A percentile compares a stretch with the other conserved stretches of the same genome.
Evolutionary conservation across 2,113 vertebrate species (phyloP).

Genomic region (Geococcyx californianus): DNA sequence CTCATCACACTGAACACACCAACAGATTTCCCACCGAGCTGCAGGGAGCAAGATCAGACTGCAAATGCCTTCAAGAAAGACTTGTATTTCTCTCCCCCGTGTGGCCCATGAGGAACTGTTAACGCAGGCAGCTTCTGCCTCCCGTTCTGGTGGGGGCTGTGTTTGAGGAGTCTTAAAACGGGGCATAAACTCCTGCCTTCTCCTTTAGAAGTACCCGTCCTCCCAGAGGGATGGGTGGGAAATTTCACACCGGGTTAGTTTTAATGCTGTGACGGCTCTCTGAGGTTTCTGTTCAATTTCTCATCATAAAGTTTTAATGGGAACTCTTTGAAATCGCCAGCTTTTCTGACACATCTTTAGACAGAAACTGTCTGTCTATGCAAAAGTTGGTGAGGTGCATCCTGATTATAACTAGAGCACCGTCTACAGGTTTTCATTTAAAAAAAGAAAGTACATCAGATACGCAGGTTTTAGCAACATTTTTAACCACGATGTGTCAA

Average conservation of each 20-base stretch:
- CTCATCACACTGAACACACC: fast-evolving
- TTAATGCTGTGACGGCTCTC: slow-evolving; percentile 53
- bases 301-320: slow-evolving; percentile 64
- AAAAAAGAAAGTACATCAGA: slow-evolving; percentile 21
- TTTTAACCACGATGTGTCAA: slow-evolving; percentile 12
- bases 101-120: background rate
- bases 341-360: slow-evolving; percentile 8
- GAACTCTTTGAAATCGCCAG: slow-evolving; percentile 30
- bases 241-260: slow-evolving; percentile 57
- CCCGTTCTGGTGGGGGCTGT: background rate
- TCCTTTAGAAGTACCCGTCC: background rate
- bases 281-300: slow-evolving; percentile 38
- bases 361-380: slow-evolving; percentile 43
- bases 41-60: background rate
- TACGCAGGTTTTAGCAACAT: background rate
- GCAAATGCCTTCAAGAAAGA: slow-evolving; percentile 6
- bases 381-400: slow-evolving; percentile 49
- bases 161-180: slow-evolving; percentile 28
- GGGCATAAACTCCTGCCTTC: slow-evolving; percentile 50
- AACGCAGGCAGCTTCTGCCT: background rate
- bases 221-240: background rate
- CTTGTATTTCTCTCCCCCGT: background rate
- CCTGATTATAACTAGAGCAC: background rate
- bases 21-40: background rate
- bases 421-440: background rate